Conservation (phyloP, 2,113 vertebrate species). For the Tylochromis polylepis region DNA sequence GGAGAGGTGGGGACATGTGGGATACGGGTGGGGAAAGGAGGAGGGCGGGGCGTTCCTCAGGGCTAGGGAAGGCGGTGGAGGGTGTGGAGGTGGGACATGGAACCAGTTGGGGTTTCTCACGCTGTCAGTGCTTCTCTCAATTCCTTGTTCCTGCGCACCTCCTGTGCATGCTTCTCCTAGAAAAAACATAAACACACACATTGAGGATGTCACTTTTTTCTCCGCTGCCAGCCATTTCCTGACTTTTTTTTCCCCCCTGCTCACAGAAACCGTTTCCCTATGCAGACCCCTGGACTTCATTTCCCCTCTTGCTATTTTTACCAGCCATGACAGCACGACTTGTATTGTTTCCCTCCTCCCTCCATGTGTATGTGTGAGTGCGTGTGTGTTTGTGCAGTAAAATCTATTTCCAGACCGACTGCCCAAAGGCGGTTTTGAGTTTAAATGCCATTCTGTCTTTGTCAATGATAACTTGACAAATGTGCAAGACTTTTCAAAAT, state of each 20-base stretch:
- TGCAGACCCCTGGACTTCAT: not conserved
- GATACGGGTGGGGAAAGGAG: not conserved
- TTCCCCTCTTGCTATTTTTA: not conserved
- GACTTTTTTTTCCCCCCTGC: not conserved
- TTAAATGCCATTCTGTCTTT: not conserved
- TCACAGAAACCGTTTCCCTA: not conserved
- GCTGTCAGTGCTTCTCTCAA: slow-evolving; percentile 83
- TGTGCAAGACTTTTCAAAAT: not conserved
- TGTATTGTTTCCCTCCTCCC: not conserved
- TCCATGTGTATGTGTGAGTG: not conserved
- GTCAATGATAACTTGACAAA: not conserved
- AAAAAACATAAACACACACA: not conserved
- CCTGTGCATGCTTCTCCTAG: slow-evolving; percentile 90
- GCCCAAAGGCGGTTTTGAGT: not conserved
- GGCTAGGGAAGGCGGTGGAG: slow-evolving; percentile 18
- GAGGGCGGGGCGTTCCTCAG: slow-evolving; percentile 6
- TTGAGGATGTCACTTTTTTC: not conserved
- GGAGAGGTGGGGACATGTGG: slow-evolving; percentile 15
- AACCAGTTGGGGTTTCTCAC: slow-evolving; percentile 50
- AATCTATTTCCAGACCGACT: not conserved
- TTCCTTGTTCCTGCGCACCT: slow-evolving; percentile 95
- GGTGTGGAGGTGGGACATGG: slow-evolving; percentile 7
- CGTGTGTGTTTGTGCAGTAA: not conserved
- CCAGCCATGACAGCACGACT: not conserved
- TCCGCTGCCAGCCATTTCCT: not conserved